Evolutionary conservation across 2,113 vertebrate species (phyloP).

Genomic region (Apaloderma vittatum): DNA sequence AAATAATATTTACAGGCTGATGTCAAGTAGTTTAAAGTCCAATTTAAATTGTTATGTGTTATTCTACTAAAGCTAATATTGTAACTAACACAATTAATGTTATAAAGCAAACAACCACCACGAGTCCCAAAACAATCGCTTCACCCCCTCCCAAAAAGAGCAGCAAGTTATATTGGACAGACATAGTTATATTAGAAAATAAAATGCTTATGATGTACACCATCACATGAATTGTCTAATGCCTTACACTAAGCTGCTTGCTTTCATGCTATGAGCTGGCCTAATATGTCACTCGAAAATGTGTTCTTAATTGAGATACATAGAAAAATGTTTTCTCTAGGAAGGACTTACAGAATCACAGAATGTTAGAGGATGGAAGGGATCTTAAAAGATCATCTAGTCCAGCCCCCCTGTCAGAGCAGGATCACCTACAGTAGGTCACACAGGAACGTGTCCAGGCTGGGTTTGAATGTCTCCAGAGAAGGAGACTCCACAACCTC

Average conservation of each 20-base stretch:
- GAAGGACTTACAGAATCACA: too few species aligned
- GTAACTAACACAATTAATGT: background rate
- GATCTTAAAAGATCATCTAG: too few species aligned
- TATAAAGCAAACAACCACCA: background rate
- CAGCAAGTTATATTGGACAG: background rate
- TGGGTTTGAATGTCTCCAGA: too few species aligned
- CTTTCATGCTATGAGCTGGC: background rate
- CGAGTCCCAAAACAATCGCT: too few species aligned
- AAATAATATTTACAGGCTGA: background rate
- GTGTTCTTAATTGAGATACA: background rate
- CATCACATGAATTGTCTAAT: background rate
- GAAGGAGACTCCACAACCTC: too few species aligned
- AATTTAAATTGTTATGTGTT: background rate
- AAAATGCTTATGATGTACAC: background rate
- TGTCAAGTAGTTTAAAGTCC: background rate
- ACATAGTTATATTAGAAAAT: background rate
- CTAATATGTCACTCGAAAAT: background rate
- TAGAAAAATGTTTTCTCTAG: background rate
- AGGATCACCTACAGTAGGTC: too few species aligned
- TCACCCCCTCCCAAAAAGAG: fast-evolving
- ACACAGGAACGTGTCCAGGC: too few species aligned
- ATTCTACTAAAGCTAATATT: background rate
- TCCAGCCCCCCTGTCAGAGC: too few species aligned
- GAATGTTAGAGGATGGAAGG: too few species aligned
- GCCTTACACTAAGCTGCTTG: background rate